A percentile compares a stretch with the other conserved stretches of the same genome.
Evolutionary conservation across 1,140 invertebrate genomes (phyloP).

Genomic region (Drosophila cardini): DNA sequence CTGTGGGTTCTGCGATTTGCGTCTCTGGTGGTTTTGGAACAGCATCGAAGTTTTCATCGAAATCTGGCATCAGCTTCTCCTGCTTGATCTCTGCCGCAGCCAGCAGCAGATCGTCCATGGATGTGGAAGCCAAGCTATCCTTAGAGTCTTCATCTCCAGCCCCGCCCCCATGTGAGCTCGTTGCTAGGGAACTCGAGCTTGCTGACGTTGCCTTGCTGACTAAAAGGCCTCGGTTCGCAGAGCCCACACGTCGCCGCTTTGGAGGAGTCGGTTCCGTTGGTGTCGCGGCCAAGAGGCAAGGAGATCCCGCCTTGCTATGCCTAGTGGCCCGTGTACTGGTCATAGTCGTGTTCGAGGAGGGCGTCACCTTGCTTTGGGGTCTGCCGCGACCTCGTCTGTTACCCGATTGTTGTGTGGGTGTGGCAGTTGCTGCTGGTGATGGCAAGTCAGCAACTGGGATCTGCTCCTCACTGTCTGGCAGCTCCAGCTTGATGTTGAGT

Average conservation of each 20-base stretch:
- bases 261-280: conserved; percentile 48
- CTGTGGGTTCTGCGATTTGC: not conserved
- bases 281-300: conserved; percentile 40
- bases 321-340: conserved; percentile 71
- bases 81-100: conserved; percentile 66
- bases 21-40: not conserved
- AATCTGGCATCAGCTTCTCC: conserved; percentile 66
- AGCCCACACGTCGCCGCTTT: conserved; percentile 58
- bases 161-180: conserved; percentile 47
- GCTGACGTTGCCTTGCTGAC: conserved; percentile 53
- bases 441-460: conserved; percentile 33
- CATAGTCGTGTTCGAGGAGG: conserved; percentile 22
- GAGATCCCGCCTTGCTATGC: conserved; percentile 70
- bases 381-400: conserved; percentile 61
- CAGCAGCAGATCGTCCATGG: conserved; percentile 73
- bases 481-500: conserved; percentile 70
- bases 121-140: conserved; percentile 73
- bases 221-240: conserved; percentile 43
- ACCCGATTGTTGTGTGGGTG: conserved; percentile 34
- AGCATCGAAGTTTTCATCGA: conserved; percentile 50
- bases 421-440: conserved; percentile 29
- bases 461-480: conserved; percentile 58
- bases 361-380: conserved; percentile 37
- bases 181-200: conserved; percentile 50
- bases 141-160: conserved; percentile 77